Percentiles rank a stretch among this genome's conserved stretches.
These are phyloP conservation scores for Chrysemys picta DNA, from an alignment of 2,113 vertebrate genomes.

Conservation along the genomic window DNA sequence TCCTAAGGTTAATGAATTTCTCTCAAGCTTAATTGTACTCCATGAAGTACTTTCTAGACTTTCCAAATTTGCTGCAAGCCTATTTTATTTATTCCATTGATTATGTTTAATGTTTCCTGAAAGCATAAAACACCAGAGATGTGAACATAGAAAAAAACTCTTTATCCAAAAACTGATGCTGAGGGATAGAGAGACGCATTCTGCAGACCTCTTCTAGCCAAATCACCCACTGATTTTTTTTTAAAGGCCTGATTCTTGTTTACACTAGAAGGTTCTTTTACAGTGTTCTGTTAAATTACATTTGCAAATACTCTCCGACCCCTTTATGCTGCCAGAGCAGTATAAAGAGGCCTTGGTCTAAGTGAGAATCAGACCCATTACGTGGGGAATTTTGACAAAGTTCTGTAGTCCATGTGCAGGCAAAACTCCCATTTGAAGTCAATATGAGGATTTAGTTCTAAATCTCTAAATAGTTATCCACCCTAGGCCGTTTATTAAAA, in stretches of 20 bases:
- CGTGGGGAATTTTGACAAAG: background rate
- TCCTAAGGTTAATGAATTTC: constrained; percentile 16
- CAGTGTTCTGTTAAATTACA: background rate
- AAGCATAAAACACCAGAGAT: background rate
- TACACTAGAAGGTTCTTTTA: background rate
- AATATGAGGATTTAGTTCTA: background rate
- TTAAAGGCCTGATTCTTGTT: background rate
- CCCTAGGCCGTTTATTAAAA: background rate
- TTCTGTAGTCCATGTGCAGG: background rate
- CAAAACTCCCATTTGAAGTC: background rate
- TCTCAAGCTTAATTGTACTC: background rate
- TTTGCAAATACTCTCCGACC: background rate
- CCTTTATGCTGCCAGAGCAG: background rate
- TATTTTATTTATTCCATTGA: background rate
- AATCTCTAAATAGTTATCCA: background rate
- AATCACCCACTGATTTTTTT: background rate
- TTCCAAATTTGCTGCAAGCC: background rate
- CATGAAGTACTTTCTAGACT: background rate
- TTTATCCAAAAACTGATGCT: background rate
- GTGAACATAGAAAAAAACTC: background rate
- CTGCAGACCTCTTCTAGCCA: background rate
- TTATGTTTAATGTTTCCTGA: background rate
- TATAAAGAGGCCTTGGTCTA: background rate
- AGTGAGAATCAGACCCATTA: background rate
- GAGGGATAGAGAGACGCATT: background rate